phyloP scores from a whole-genome alignment of 2,113 vertebrate genomes.

The Hypomesus transpacificus region DNA sequence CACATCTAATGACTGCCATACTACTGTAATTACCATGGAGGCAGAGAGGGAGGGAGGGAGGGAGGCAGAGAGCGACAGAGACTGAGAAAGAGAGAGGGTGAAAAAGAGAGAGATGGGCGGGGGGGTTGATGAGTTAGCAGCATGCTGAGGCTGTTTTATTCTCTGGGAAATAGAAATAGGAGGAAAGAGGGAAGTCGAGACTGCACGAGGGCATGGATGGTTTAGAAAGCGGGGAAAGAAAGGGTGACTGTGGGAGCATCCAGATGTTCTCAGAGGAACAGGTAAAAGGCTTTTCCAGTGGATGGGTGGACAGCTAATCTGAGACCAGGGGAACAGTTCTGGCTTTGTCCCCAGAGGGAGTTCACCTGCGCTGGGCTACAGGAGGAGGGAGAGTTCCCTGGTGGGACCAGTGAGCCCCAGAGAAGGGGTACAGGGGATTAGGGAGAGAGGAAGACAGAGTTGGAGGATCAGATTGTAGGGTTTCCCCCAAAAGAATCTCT shows the following conservation, averaged over 20 bases:
- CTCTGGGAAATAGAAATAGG: conserved; percentile 16
- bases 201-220: neutral
- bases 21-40: conserved; percentile 54
- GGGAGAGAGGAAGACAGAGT: neutral
- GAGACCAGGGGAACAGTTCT: conserved; percentile 44
- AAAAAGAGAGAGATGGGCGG: neutral
- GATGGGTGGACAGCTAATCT: conserved; percentile 36
- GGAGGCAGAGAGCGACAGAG: conserved; percentile 15
- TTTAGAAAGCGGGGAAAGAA: conserved; percentile 25
- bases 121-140: conserved; percentile 2
- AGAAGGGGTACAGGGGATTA: neutral
- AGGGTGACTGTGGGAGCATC: conserved; percentile 47
- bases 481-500: no score
- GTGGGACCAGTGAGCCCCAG: neutral
- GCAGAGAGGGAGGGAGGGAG: conserved; percentile 23
- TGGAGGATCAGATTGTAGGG: no score
- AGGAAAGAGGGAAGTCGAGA: conserved; percentile 5
- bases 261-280: conserved; percentile 55
- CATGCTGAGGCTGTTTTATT: conserved; percentile 6
- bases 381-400: conserved; percentile 22
- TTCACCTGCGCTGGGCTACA: conserved; percentile 60
- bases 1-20: conserved; percentile 76
- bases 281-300: conserved; percentile 60
- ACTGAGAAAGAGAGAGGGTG: neutral
- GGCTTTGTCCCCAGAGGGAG: conserved; percentile 47